Base-by-base conservation (phyloP, 2,113 vertebrate species). In the Pseudopipra pipra region DNA sequence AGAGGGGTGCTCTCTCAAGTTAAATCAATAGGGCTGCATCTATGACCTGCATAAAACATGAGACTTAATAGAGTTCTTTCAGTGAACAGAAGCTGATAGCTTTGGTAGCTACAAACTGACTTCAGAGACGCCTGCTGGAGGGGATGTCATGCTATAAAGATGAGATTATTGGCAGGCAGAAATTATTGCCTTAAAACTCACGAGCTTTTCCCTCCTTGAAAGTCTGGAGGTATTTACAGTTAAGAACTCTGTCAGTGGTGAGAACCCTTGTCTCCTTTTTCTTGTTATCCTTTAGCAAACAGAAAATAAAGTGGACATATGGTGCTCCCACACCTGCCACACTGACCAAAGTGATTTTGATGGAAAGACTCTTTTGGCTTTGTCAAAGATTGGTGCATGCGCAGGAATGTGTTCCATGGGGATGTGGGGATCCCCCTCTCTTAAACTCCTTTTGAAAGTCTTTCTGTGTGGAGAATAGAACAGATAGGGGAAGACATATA, bases 41-140 rank as follows among this genome's bases (percentile, higher is more conserved):
- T 87, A 44, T 49, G 46, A 87, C 67, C 82, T 94, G 96, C 97
- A 95, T 87, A 89, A 96, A 97, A 97, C 95, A 92, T 51, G 92
- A 92, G 85, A 46, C n/a, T 89, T 93, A 92, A 73, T 22, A 80
- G 88, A 90, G 89, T 95, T 94, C 37, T 91, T 94, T 68, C 63
- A 71, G 91, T 81, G 90, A 94, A 77, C 66, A 79, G 39, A 31
- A 54, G 58, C 77, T 92, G 94, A 71, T 31, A 81, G 87, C 82
- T 63, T 58, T 90, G 44, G 52, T 82, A 54, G 66, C 66, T 44
- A 79, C 61, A 83, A 76, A 31, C 22, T 71, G 85, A 20, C 80
- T 87, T 5, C 28, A 70, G 89, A 93, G 73, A 22, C 6, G 9
- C 85, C 68, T 77, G 62, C 56, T 56, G 52, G 70, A 58, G 58